phyloP scores from a whole-genome alignment of 2,888 invertebrate genomes.

The Omphaloscelis lunosa region DNA sequence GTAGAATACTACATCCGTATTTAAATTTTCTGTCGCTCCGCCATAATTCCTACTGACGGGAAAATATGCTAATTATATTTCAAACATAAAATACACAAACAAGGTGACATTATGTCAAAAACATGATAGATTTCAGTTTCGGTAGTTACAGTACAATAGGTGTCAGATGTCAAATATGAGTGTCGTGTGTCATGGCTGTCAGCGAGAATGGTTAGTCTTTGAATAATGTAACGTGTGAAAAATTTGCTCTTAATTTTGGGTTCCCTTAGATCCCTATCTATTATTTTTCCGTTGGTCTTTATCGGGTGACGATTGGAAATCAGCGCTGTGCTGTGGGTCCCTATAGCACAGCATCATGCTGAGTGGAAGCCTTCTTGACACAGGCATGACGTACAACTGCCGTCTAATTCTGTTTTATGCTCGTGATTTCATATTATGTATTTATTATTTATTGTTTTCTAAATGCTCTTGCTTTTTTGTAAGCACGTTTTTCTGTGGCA shows the following conservation, averaged over 20 bases:
- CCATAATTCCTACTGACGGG: not conserved
- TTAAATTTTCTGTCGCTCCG: not conserved
- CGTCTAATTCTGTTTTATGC: no score
- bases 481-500: no score
- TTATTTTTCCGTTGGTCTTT: no score
- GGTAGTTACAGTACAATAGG: constrained; percentile 40
- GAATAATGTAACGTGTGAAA: constrained; percentile 31
- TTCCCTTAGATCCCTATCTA: not conserved
- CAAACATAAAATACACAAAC: constrained; percentile 34
- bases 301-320: no score
- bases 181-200: constrained; percentile 48
- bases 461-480: no score
- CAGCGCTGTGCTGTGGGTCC: no score
- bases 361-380: no score
- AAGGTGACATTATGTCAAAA: constrained; percentile 45
- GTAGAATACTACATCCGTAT: not conserved
- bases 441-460: no score
- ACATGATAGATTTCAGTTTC: constrained; percentile 51
- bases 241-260: constrained; percentile 14
- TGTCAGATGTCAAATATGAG: constrained; percentile 36
- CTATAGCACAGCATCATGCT: no score
- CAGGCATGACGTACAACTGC: no score
- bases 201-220: constrained; percentile 30
- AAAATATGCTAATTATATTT: constrained; percentile 45
- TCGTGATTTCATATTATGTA: no score